Conservation (phyloP, 2,888 invertebrate genomes). For the Pammene aurita region DNA sequence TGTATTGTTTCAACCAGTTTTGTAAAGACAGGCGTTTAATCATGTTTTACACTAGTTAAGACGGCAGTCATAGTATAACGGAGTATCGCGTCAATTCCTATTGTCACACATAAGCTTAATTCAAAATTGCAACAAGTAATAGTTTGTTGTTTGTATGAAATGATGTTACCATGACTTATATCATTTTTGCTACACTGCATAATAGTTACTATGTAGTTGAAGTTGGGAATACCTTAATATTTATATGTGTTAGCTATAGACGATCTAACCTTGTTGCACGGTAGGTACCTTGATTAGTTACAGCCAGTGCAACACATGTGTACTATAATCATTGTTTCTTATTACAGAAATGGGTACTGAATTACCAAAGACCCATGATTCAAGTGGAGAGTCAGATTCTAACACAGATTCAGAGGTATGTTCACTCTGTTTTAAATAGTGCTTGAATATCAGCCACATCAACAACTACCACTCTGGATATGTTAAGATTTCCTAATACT, state of each 20-base stretch:
- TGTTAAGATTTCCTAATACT: no score
- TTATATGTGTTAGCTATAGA: no score
- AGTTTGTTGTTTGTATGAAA: background rate
- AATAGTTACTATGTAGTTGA: no score
- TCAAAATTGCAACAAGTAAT: conserved; percentile 46
- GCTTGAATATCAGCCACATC: no score
- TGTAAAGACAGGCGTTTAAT: background rate
- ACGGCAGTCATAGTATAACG: background rate
- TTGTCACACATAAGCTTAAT: conserved; percentile 43
- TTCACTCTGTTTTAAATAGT: conserved; percentile 23
- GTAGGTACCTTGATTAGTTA: background rate
- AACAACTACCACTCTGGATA: no score
- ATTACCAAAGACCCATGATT: conserved; percentile 79
- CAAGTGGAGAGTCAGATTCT: conserved; percentile 83
- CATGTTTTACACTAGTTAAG: conserved; percentile 3
- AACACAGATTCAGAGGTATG: conserved; percentile 84
- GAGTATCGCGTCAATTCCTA: no score
- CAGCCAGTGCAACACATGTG: background rate
- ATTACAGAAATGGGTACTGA: conserved; percentile 82
- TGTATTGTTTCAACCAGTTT: conserved; percentile 4
- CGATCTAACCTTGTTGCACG: no score
- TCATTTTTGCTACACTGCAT: no score
- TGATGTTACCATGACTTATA: no score
- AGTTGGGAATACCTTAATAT: no score
- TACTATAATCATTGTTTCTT: conserved; percentile 34